These are phyloP conservation scores for Pseudococcus jackbeardsleyi DNA, from an alignment of 2,888 invertebrate species.

Conservation along the genomic window DNA sequence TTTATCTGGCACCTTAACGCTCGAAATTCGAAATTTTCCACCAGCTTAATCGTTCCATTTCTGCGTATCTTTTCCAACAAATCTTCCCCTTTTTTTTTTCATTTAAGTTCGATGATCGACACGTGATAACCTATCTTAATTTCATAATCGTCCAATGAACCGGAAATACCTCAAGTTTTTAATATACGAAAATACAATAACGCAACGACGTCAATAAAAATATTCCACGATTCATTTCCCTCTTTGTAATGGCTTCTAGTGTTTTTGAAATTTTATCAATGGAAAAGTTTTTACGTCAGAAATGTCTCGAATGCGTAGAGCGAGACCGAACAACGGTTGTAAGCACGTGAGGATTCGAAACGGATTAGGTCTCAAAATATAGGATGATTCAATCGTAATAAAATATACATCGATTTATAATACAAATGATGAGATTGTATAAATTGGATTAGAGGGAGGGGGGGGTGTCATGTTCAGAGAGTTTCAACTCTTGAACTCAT, in stretches of 20 bases:
- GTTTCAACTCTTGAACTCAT: too few species aligned
- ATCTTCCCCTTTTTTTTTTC: neutral
- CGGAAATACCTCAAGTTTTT: too few species aligned
- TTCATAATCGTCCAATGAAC: too few species aligned
- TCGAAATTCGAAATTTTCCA: neutral
- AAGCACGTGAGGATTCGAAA: too few species aligned
- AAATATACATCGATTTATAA: too few species aligned
- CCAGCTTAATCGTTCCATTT: neutral
- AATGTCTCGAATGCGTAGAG: neutral
- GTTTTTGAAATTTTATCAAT: neutral
- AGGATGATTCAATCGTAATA: too few species aligned
- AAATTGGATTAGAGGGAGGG: too few species aligned
- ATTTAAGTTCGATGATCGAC: neutral
- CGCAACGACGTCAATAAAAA: neutral
- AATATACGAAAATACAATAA: neutral
- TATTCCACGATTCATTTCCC: neutral
- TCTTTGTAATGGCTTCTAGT: neutral
- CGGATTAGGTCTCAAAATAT: too few species aligned
- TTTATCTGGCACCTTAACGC: neutral
- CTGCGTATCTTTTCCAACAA: too few species aligned
- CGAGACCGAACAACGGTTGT: neutral
- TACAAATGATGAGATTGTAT: too few species aligned
- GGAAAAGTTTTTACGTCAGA: constrained; percentile 16
- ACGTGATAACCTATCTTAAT: too few species aligned
- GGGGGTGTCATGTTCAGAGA: too few species aligned